phyloP scores from a whole-genome alignment of 2,797 vertebrate genomes.

The Peromyscus nudipes region DNA sequence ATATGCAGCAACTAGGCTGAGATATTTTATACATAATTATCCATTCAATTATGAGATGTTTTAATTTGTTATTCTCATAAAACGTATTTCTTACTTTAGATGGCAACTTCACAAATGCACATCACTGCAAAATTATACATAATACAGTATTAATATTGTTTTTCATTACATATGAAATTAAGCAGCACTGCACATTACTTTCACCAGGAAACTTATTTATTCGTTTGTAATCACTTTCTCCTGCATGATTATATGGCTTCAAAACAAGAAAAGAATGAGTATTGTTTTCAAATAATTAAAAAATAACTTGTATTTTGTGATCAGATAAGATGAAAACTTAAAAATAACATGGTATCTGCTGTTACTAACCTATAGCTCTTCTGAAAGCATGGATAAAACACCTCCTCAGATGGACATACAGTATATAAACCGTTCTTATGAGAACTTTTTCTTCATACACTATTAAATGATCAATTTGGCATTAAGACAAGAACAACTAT shows the following conservation, averaged over 20 bases:
- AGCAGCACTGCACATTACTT: constrained; percentile 20
- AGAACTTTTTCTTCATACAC: constrained; percentile 1
- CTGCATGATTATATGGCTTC: background rate
- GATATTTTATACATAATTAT: constrained; percentile 20
- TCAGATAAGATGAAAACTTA: background rate
- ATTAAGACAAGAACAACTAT: background rate
- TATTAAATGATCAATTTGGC: constrained; percentile 15
- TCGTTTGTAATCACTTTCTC: background rate
- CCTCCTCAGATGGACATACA: background rate
- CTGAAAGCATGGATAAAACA: background rate
- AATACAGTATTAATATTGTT: constrained; percentile 9
- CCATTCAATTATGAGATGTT: constrained; percentile 35
- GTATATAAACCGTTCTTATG: background rate
- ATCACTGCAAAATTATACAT: constrained; percentile 3
- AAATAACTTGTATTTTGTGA: background rate
- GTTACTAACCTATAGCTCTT: background rate
- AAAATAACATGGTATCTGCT: constrained; percentile 1
- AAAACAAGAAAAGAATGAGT: constrained; percentile 14
- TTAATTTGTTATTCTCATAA: constrained; percentile 18
- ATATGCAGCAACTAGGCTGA: constrained; percentile 20
- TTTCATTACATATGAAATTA: constrained; percentile 50
- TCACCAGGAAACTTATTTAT: constrained; percentile 11
- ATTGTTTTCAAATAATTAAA: constrained; percentile 8
- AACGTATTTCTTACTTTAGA: constrained; percentile 46
- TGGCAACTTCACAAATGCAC: background rate